These are phyloP conservation scores for Dysmachus trigonus DNA, from an alignment of 2,888 invertebrate species.

Conservation along the genomic window DNA sequence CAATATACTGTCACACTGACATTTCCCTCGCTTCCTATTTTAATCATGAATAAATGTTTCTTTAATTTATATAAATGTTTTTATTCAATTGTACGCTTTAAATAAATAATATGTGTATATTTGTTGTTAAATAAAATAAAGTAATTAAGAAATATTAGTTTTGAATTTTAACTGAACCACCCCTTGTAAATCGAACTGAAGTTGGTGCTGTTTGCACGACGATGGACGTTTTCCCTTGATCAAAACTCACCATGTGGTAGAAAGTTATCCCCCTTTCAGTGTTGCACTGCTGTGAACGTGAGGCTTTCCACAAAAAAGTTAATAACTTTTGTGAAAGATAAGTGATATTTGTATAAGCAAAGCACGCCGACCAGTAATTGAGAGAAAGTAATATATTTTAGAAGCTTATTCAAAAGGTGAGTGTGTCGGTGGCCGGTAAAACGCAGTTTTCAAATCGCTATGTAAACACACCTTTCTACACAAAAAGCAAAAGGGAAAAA, in stretches of 20 bases:
- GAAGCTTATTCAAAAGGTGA: constrained; percentile 23
- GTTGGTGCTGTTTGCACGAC: not conserved
- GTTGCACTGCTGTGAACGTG: constrained; percentile 10
- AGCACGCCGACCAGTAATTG: not conserved
- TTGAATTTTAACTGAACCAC: not conserved
- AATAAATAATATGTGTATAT: not conserved
- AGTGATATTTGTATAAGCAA: constrained; percentile 1
- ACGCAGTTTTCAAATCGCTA: constrained; percentile 20
- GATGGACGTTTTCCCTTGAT: not conserved
- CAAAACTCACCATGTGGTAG: not conserved
- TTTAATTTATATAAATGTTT: not conserved
- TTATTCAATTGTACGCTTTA: not conserved
- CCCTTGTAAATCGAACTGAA: not conserved
- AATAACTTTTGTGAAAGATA: not conserved
- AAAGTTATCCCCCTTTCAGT: not conserved
- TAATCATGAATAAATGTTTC: not conserved
- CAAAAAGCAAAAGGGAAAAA: too few relatives aligned
- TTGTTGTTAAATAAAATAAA: not conserved
- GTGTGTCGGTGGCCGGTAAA: not conserved
- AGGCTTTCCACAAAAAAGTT: constrained; percentile 25
- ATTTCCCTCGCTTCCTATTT: not conserved
- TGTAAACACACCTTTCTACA: constrained; percentile 40
- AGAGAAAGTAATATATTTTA: constrained; percentile 22
- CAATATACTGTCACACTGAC: not conserved
- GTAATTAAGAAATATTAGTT: not conserved